These are phyloP conservation scores for Phasianus colchicus DNA, from an alignment of 2,113 vertebrate species.

Conservation along the genomic window DNA sequence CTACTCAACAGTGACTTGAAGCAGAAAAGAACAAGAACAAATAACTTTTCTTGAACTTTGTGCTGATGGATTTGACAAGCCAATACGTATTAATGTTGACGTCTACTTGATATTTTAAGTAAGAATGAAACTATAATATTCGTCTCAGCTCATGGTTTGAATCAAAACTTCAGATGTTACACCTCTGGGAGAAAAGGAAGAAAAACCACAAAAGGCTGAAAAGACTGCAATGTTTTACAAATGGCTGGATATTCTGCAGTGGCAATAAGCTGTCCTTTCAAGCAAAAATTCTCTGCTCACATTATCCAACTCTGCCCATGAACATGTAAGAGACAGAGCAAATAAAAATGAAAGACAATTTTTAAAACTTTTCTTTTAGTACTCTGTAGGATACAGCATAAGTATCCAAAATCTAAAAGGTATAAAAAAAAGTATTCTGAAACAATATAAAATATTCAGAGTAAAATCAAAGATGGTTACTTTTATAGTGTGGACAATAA, in stretches of 20 bases:
- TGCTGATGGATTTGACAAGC: not conserved
- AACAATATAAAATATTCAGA: not conserved
- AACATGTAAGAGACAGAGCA: not conserved
- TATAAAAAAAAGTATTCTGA: not conserved
- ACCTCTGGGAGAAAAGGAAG: not conserved
- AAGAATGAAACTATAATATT: not conserved
- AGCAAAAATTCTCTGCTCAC: not conserved
- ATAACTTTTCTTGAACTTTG: not conserved
- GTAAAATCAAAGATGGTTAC: not conserved
- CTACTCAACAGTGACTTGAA: not conserved
- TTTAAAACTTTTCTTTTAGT: not conserved
- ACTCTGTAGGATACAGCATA: not conserved
- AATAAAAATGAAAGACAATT: not conserved
- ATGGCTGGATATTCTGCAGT: not conserved
- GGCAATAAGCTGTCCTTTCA: not conserved
- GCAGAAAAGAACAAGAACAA: not conserved
- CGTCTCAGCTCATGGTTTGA: not conserved
- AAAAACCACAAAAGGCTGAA: not conserved
- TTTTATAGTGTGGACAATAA: not conserved
- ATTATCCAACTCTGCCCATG: not conserved
- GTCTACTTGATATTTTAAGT: not conserved
- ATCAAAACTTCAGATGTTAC: constrained; percentile 24
- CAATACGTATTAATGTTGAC: not conserved
- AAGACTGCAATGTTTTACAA: not conserved
- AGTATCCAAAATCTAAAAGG: not conserved